Conservation (phyloP, 2,113 vertebrate species). For the Oryzias javanicus region DNA sequence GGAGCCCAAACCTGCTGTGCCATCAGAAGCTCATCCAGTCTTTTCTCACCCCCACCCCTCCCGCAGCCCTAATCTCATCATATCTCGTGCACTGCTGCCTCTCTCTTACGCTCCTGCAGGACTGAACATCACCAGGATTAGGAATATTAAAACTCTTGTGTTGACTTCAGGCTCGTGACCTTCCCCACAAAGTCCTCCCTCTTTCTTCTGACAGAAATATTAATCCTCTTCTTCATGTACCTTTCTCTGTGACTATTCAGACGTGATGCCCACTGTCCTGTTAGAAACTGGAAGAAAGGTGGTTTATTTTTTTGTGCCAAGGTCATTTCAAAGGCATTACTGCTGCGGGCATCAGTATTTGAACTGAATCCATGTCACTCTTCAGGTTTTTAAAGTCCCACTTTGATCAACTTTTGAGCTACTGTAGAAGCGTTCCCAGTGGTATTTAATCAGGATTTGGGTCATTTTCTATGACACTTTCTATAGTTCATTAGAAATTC, state of each 20-base stretch:
- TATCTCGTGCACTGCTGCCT: slow-evolving; percentile 44
- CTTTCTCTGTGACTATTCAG: slow-evolving; percentile 51
- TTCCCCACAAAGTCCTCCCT: slow-evolving; percentile 47
- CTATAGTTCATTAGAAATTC: too few relatives aligned
- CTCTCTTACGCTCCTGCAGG: slow-evolving; percentile 24
- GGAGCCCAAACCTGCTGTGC: slow-evolving; percentile 77
- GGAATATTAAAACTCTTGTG: slow-evolving; percentile 64
- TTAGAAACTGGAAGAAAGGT: slow-evolving; percentile 45
- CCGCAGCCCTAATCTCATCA: slow-evolving; percentile 62
- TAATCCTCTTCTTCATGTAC: slow-evolving; percentile 41
- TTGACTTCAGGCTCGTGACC: slow-evolving; percentile 63
- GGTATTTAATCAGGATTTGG: too few relatives aligned
- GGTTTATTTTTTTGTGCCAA: slow-evolving; percentile 29
- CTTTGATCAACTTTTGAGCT: too few relatives aligned
- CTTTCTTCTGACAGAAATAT: slow-evolving; percentile 38
- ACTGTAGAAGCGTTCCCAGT: too few relatives aligned
- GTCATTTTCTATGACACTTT: too few relatives aligned
- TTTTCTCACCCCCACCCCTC: slow-evolving; percentile 38
- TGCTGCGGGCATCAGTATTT: slow-evolving; percentile 25
- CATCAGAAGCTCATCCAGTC: slow-evolving; percentile 73
- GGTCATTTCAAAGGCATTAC: slow-evolving; percentile 66
- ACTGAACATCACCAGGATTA: slow-evolving; percentile 66
- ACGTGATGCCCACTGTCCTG: slow-evolving; percentile 44
- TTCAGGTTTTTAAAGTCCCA: background rate
- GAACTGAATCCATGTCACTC: slow-evolving; percentile 14